phyloP scores from a whole-genome alignment of 2,797 vertebrate genomes.

The Mormyrops boulengeri region DNA sequence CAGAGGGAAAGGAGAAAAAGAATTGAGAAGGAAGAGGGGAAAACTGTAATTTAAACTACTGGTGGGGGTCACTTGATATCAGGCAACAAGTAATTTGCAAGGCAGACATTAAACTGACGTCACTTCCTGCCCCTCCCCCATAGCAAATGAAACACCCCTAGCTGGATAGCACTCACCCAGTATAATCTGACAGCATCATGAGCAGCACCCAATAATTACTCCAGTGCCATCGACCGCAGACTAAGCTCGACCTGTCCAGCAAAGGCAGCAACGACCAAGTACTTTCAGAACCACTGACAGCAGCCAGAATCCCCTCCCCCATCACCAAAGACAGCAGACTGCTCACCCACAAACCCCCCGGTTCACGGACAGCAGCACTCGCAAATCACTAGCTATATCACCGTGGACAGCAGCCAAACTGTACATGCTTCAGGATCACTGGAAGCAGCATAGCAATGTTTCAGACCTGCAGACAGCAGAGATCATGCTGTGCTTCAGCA shows the following conservation, averaged over 20 bases:
- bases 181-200: not conserved
- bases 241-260: not conserved
- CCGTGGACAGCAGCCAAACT: not conserved
- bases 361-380: not conserved
- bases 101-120: not conserved
- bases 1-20: not conserved
- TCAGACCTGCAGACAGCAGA: not conserved
- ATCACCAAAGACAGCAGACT: not conserved
- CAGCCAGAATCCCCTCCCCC: not conserved
- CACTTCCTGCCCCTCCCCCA: not conserved
- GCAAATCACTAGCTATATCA: not conserved
- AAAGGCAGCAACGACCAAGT: not conserved
- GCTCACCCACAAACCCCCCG: not conserved
- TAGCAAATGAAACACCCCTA: not conserved
- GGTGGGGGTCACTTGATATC: not conserved
- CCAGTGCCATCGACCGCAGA: not conserved
- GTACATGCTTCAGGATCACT: not conserved
- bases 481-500: not conserved
- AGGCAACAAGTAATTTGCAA: not conserved
- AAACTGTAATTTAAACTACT: not conserved
- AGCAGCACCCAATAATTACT: not conserved
- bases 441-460: not conserved
- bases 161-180: not conserved
- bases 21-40: not conserved
- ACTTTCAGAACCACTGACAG: not conserved